Base-by-base conservation (phyloP, 2,113 vertebrate genomes). In the Dasyornis broadbenti region DNA sequence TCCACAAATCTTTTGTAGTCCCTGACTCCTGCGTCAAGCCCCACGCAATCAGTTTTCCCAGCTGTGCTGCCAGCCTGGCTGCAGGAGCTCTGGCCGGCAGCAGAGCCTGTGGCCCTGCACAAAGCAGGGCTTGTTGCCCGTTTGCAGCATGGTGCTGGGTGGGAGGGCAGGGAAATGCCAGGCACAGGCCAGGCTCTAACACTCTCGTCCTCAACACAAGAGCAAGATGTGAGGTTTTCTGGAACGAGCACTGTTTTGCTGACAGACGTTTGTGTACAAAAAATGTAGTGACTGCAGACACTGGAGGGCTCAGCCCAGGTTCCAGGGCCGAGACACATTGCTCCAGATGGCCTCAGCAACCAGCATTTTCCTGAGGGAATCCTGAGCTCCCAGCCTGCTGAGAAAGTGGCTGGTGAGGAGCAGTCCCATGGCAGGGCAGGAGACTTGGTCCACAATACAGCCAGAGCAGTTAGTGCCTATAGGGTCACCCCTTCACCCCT, bases 41-140 rank as follows among this genome's bases (percentile, higher is more conserved):
- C n/a, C 0, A 4, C 11, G 8, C 45, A 64, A 27, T 37, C 20
- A 3, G 42, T 75, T 86, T 89, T 91, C 50, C 68, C 72, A 66
- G 86, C 52, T 49, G 60, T 3, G 39, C 60, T 53, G 81, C 81
- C 64, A 75, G 80, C 35, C 31, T 14, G 56, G 0, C 54, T 28
- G 23, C 56, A 45, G 88, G 65, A 64, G 65, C 89, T 30, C 0
- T 0, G 49, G 42, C 0, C 0, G 6, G 45, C 0, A 5, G 19
- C 52, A 76, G 42, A 42, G 61, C 39, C 5, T 1, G 0, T 2
- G 18, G 40, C 7, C 26, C 49, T 17, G 33, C 16, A 65, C 81
- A 70, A 63, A 78, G 89, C 4, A 0, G 10, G 19, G 27, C n/a
- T 71, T 64, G 63, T 66, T 1, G 0, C 28, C 56, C 7, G 2